Conservation (phyloP, 2,113 vertebrate genomes). For the Colistium nudipinnis region DNA sequence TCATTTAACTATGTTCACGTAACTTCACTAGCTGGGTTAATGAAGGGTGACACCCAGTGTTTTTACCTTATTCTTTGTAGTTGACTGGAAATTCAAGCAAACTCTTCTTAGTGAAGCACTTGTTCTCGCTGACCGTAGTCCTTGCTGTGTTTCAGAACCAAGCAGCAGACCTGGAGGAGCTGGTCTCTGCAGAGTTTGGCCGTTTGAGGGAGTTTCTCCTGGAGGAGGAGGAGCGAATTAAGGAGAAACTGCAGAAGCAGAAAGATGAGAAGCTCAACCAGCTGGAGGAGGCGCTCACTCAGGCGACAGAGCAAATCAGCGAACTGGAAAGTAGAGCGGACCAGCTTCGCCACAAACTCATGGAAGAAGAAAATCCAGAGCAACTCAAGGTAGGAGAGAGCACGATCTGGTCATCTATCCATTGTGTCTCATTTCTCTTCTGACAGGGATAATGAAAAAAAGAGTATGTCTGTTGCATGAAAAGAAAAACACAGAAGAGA, state of each 20-base stretch:
- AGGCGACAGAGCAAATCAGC: slow-evolving; percentile 73
- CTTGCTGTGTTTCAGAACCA: slow-evolving; percentile 56
- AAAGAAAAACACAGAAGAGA: not conserved
- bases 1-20: too few species aligned
- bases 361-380: slow-evolving; percentile 76
- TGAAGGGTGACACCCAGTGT: too few species aligned
- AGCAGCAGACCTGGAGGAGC: slow-evolving; percentile 69
- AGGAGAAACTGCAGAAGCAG: slow-evolving; percentile 66
- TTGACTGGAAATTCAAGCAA: not conserved
- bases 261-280: slow-evolving; percentile 72
- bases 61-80: not conserved
- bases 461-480: not conserved
- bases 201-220: slow-evolving; percentile 72
- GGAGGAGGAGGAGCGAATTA: slow-evolving; percentile 71
- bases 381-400: slow-evolving; percentile 72
- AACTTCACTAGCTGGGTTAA: too few species aligned
- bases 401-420: too few species aligned
- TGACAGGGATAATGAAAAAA: not conserved
- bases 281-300: slow-evolving; percentile 69
- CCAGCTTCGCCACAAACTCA: slow-evolving; percentile 62
- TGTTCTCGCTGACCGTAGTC: not conserved
- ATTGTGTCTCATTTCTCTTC: too few species aligned
- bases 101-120: too few species aligned
- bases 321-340: slow-evolving; percentile 60
- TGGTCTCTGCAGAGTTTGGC: slow-evolving; percentile 66